Conservation (phyloP, 2,888 invertebrate species). For the Sarcophaga rosellei region DNA sequence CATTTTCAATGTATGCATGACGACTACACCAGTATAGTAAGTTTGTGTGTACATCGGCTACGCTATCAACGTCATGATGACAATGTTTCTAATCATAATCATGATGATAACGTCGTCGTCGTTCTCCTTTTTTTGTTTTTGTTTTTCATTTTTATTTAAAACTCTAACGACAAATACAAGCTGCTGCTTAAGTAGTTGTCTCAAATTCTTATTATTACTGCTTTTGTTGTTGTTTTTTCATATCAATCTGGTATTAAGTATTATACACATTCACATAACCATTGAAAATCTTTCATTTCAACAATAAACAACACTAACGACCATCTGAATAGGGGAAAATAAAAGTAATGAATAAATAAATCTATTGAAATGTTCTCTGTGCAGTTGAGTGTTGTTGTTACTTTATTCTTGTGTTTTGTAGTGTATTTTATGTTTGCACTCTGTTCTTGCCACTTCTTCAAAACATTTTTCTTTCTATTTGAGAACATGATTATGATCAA, state of each 20-base stretch:
- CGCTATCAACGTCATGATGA: not conserved
- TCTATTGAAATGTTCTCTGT: not conserved
- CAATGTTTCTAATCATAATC: slow-evolving; percentile 1
- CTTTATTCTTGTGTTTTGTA: not conserved
- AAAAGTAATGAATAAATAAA: not conserved
- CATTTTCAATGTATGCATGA: not conserved
- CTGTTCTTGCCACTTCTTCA: not conserved
- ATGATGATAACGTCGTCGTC: not conserved
- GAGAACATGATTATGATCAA: not conserved
- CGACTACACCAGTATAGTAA: not conserved
- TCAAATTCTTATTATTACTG: not conserved
- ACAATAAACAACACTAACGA: not conserved
- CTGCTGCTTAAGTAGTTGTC: not conserved
- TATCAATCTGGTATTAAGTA: not conserved
- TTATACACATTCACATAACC: not conserved
- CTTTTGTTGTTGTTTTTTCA: not conserved
- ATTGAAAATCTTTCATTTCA: not conserved
- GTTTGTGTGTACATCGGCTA: not conserved
- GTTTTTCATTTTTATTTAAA: not conserved
- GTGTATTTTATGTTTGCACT: not conserved
- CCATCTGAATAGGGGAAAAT: not conserved
- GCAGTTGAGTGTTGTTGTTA: not conserved
- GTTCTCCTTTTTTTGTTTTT: no score
- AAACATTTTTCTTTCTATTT: not conserved
- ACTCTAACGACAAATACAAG: not conserved